Base-by-base conservation (phyloP, 2,113 vertebrate species). In the Sciurus niger region DNA sequence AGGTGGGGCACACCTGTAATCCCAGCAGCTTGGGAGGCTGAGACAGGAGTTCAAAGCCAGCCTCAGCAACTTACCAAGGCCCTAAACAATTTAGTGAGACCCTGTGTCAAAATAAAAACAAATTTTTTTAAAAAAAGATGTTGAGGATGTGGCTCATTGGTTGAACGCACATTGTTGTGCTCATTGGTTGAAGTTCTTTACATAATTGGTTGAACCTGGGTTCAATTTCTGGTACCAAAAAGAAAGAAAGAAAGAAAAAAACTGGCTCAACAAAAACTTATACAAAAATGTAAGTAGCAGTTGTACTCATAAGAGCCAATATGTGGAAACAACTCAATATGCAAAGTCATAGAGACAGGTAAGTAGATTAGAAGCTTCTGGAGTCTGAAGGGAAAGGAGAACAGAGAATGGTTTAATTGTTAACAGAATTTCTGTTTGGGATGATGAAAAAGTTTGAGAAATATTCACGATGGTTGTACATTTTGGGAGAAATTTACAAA, bases 401-500 rank as follows among this genome's bases (percentile, higher is more conserved):
- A 25, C 51, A 34, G 17, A 30, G 6, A 85, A 32, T 73, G 43
- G 16, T 13, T 72, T 76, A 25, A 58, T 25, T 60, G 22, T 25
- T 82, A 67, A 72, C 25, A 95, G 40, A 96, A 32, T 77, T 95
- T 51, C 53, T 89, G 10, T 77, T 55, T 84, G 73, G 74, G 43
- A 73, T 77, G 32, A 91, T 58, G 30, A 72, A 95, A 84, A 78
- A 46, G 63, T 53, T 84, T 82, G 65, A 92, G 70, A 84, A 90
- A 93, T 24, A 77, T 8, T 46, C 13, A 3, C 37, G 28, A 92
- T 55, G 37, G 17, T 73, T 86, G 20, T 65, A 73, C 43, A 94
- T 40, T 87, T 55, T 87, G 22, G 55, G 63, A 53, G 0, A 37
- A 92, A 92, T 11, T 34, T 87, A 70, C 43, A 68, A 40, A 68